Evolutionary conservation across 1,140 invertebrate species (phyloP).

Genomic region (Drosophila varians): DNA sequence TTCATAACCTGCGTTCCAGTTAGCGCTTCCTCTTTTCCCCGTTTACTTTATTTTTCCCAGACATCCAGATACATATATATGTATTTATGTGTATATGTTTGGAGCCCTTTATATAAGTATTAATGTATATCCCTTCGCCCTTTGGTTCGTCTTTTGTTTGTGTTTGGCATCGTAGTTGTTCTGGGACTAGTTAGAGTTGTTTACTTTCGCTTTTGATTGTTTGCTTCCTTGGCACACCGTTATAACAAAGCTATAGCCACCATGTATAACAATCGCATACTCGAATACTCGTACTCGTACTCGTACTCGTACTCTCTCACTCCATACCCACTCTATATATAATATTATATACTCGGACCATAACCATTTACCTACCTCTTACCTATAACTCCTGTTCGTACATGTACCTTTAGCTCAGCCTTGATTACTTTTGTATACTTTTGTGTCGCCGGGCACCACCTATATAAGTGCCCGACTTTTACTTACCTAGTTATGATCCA

Average conservation of each 20-base stretch:
- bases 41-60: constrained; percentile 2
- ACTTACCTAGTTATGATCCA: constrained; percentile 48
- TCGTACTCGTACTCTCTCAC: constrained; percentile 25
- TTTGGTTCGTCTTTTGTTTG: constrained; percentile 48
- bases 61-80: constrained; percentile 15
- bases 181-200: constrained; percentile 47
- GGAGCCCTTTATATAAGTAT: constrained; percentile 4
- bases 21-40: constrained; percentile 34
- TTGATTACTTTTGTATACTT: constrained; percentile 66
- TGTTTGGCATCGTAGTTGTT: constrained; percentile 37
- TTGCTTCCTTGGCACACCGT: constrained; percentile 47
- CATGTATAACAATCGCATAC: constrained; percentile 41
- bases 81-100: constrained; percentile 7
- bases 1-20: constrained; percentile 71
- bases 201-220: constrained; percentile 54
- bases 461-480: constrained; percentile 41
- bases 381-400: not conserved
- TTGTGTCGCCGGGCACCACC: constrained; percentile 60
- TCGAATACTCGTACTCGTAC: constrained; percentile 23
- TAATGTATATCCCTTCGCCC: constrained; percentile 18
- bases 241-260: constrained; percentile 36
- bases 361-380: constrained; percentile 6
- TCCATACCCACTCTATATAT: constrained; percentile 23
- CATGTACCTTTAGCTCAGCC: constrained; percentile 44
- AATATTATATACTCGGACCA: constrained; percentile 33